phyloP scores from a whole-genome alignment of 1,140 invertebrate genomes.

The Lepidurus couesii region DNA sequence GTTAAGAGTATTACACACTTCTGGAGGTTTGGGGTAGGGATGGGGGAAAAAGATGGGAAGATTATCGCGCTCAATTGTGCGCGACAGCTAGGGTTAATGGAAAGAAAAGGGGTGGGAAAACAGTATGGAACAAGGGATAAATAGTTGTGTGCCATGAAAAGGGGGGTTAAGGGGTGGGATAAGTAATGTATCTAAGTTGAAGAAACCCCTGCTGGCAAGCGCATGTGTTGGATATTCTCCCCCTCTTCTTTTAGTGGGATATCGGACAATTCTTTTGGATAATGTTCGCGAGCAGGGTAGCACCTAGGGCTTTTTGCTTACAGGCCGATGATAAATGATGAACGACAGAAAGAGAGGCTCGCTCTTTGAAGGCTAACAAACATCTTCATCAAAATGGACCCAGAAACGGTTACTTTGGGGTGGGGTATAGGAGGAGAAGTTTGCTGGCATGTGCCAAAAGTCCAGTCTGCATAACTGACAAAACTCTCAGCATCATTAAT shows the following conservation, averaged over 20 bases:
- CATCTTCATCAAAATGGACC: slow-evolving; percentile 14
- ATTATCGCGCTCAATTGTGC: slow-evolving; percentile 13
- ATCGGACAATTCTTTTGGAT: no score
- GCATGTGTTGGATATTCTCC: background rate
- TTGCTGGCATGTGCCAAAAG: background rate
- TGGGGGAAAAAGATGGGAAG: background rate
- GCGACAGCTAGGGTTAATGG: background rate
- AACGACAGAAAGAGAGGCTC: background rate
- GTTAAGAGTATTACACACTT: background rate
- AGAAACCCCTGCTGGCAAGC: background rate
- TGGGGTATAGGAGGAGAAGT: background rate
- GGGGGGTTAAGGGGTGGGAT: background rate
- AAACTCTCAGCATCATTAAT: background rate
- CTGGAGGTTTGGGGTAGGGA: background rate
- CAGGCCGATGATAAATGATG: background rate
- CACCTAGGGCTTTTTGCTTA: no score
- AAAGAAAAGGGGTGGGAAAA: slow-evolving; percentile 5
- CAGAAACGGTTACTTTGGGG: background rate
- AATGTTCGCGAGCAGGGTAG: no score
- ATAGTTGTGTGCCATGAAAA: background rate
- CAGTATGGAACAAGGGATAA: background rate
- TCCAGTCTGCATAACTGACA: background rate
- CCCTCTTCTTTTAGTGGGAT: background rate
- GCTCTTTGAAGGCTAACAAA: background rate
- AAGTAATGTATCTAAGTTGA: background rate